These are phyloP conservation scores for Campoplex capitator DNA, from an alignment of 2,888 invertebrate species.

Conservation along the genomic window DNA sequence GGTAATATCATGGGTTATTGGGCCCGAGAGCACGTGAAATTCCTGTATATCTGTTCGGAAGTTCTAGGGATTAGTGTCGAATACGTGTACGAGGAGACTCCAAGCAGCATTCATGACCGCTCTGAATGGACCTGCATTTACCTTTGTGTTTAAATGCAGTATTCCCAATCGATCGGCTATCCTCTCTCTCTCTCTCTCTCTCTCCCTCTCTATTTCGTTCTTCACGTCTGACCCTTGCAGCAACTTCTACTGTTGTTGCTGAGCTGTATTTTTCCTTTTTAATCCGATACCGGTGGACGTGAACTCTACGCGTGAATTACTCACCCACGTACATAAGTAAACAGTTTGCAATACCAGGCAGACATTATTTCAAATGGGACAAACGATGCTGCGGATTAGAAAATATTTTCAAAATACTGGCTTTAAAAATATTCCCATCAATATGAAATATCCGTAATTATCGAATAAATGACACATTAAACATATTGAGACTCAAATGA, in stretches of 20 bases:
- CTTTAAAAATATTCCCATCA: not conserved
- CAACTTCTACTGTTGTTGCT: constrained; percentile 23
- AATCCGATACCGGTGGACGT: constrained; percentile 54
- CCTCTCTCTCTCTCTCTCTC: constrained; percentile 11
- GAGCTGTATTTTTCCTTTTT: constrained; percentile 47
- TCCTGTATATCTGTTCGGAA: constrained; percentile 33
- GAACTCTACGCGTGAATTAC: constrained; percentile 50
- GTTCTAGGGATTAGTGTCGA: constrained; percentile 59
- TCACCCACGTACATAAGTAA: constrained; percentile 26
- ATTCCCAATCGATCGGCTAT: constrained; percentile 56
- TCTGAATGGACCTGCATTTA: constrained; percentile 60
- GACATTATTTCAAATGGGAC: constrained; percentile 5
- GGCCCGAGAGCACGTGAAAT: constrained; percentile 45
- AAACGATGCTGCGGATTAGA: not conserved
- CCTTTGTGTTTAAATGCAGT: constrained; percentile 70
- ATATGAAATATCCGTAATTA: not conserved
- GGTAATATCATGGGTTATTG: constrained; percentile 51
- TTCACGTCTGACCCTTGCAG: constrained; percentile 6
- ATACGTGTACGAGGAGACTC: constrained; percentile 49
- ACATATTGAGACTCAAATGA: too few species aligned
- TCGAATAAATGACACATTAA: not conserved
- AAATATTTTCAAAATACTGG: constrained; percentile 26
- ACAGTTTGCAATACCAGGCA: constrained; percentile 27
- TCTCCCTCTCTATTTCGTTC: constrained; percentile 15
- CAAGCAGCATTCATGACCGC: constrained; percentile 48